phyloP scores from a whole-genome alignment of 2,888 invertebrate species.

The Agrotis clavis region DNA sequence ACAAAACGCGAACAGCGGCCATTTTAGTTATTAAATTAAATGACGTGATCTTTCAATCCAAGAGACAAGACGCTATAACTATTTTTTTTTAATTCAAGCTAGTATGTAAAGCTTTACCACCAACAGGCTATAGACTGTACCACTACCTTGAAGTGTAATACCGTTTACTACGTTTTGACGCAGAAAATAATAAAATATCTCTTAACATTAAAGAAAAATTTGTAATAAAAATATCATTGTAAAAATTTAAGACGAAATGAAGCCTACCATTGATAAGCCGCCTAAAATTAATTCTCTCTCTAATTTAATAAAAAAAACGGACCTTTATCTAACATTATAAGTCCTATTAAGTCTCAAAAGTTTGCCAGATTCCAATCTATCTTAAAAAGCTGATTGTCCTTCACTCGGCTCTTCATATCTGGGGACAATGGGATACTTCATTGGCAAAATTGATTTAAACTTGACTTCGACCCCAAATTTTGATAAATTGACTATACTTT shows the following conservation, averaged over 20 bases:
- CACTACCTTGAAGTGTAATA: too few species aligned
- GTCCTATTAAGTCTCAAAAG: conserved; percentile 11
- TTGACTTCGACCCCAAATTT: conserved; percentile 1
- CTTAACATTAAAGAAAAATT: background rate
- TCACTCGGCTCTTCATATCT: conserved; percentile 4
- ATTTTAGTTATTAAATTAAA: too few species aligned
- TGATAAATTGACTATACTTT: background rate
- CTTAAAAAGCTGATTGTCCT: conserved; percentile 35
- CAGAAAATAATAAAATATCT: background rate
- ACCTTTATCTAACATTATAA: conserved; percentile 19
- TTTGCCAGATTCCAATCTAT: conserved; percentile 36
- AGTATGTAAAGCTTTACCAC: too few species aligned
- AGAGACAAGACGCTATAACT: too few species aligned
- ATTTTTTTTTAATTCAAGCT: too few species aligned
- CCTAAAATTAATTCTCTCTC: conserved; percentile 14
- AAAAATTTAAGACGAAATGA: background rate
- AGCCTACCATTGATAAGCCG: background rate
- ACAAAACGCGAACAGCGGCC: too few species aligned
- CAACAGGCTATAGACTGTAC: too few species aligned
- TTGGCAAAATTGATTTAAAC: conserved; percentile 19
- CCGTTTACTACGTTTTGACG: background rate
- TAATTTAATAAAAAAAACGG: conserved; percentile 41
- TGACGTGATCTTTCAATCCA: too few species aligned
- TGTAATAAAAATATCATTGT: background rate
- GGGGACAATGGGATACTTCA: conserved; percentile 32